Base-by-base conservation (phyloP, 1,140 invertebrate genomes). In the Pseudomyrmex dendroicus region DNA sequence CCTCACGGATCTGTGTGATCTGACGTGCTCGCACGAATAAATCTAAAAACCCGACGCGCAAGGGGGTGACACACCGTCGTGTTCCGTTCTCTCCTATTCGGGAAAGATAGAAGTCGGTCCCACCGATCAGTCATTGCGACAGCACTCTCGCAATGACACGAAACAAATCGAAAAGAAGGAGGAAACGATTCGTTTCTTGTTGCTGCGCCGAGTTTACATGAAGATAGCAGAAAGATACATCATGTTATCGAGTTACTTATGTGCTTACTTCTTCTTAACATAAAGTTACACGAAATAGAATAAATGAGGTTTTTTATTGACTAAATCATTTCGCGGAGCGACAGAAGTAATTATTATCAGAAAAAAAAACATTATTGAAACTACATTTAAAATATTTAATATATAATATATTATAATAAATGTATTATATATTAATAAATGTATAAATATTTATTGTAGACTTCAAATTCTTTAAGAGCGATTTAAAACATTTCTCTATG, bases 61-160 rank as follows among this genome's bases (percentile, higher is more conserved):
- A 35, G 35, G 22, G 82, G 80, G 80, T 86, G 83, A 89, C 85
- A 85, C 84, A 80, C 59, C 68, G 87, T 89, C 85, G 83, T 89
- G 85, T 89, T 85, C 67, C 48, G 63, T 72, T 89, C 78, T 68
- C 87, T 68, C 87, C 64, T 83, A 70, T 85, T 84, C 64, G 76
- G 48, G 70, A 54, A 73, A 89, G 89, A 90, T 89, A 89, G 74
- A 86, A 90, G 82, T 86, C 77, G 84, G 57, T 35, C 80, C 48
- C 48, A 25, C 73, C 89, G 87, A 90, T 90, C 88, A 89, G 86
- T 90, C 89, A 90, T 90, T 89, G 89, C 90, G 86, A 89, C 90
- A 90, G 87, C 86, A 67, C 84, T 88, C 83, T 80, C 82, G 76
- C 88, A 83, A 87, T 84, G 78, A 56, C 74, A 73, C 76, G 66